Percentiles rank a stretch among this genome's conserved stretches.
phyloP scores from a whole-genome alignment of 2,888 invertebrate genomes.

The Meiosimyza decipiens region DNA sequence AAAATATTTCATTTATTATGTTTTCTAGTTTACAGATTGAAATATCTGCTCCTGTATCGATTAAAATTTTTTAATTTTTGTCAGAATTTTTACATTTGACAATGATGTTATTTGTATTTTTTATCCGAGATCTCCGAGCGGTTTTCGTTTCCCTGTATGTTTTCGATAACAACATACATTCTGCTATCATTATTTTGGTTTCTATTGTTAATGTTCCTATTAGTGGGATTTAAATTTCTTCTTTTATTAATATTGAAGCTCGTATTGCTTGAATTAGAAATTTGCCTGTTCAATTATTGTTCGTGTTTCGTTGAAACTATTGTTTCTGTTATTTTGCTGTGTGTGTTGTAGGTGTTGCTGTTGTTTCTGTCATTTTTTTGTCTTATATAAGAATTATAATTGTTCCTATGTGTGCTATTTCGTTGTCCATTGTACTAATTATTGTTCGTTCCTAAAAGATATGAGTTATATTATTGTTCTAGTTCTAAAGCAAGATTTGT shows the following conservation, averaged over 20 bases:
- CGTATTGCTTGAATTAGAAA: fast-evolving
- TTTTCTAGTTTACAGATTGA: too few relatives aligned
- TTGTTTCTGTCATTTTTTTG: neutral
- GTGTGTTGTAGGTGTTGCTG: neutral
- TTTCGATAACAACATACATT: neutral
- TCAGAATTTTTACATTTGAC: neutral
- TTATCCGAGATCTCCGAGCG: neutral
- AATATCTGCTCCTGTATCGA: neutral
- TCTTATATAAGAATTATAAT: neutral
- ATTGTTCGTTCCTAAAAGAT: neutral
- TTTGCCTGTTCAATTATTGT: too few relatives aligned
- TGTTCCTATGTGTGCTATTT: neutral
- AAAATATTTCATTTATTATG: too few relatives aligned
- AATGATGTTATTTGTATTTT: neutral
- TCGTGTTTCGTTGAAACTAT: too few relatives aligned
- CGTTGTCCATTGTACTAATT: neutral
- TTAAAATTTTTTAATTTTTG: neutral
- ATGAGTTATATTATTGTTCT: neutral
- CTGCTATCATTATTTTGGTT: neutral
- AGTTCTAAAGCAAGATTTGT: too few relatives aligned
- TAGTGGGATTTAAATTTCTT: too few relatives aligned
- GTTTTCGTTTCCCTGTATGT: neutral
- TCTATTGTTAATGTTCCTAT: too few relatives aligned
- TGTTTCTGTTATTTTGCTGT: too few relatives aligned
- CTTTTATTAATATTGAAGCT: too few relatives aligned